A percentile compares a stretch with the other conserved stretches of the same genome.
These are phyloP conservation scores for Anabacerthia variegaticeps DNA, from an alignment of 2,797 vertebrate genomes.

Conservation along the genomic window DNA sequence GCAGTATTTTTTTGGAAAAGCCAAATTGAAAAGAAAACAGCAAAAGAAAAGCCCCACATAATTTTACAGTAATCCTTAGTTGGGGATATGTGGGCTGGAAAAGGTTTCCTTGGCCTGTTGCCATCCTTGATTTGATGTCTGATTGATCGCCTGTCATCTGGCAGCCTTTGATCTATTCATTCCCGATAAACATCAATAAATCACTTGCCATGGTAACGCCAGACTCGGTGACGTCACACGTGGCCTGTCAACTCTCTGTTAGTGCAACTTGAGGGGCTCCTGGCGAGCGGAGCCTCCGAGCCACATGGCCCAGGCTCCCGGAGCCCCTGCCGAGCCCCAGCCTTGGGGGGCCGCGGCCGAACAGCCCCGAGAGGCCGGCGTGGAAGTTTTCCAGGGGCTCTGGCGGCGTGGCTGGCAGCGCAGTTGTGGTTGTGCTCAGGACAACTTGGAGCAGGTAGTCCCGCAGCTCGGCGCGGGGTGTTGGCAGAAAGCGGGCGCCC, in stretches of 20 bases:
- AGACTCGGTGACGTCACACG: conserved; percentile 85
- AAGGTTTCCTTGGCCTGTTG: conserved; percentile 90
- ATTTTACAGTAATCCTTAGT: conserved; percentile 80
- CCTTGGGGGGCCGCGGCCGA: not conserved
- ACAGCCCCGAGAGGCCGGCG: not conserved
- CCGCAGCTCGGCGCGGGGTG: not conserved
- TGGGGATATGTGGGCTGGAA: conserved; percentile 79
- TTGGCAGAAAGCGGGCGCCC: not conserved
- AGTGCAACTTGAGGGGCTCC: conserved; percentile 70
- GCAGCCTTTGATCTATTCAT: conserved; percentile 87
- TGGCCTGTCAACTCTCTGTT: conserved; percentile 80
- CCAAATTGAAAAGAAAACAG: conserved; percentile 40
- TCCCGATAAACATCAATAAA: conserved; percentile 98
- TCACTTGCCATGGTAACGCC: conserved; percentile 86
- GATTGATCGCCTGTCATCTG: conserved; percentile 93
- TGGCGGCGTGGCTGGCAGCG: not conserved
- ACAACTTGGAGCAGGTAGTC: not conserved
- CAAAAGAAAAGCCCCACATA: conserved; percentile 59
- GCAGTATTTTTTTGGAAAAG: conserved; percentile 56
- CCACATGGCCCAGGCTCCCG: conserved; percentile 34
- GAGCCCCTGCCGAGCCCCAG: not conserved
- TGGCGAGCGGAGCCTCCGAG: conserved; percentile 21
- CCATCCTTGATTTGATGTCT: conserved; percentile 95
- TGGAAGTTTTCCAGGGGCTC: not conserved
- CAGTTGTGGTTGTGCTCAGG: not conserved